Conservation (phyloP, 2,888 invertebrate genomes). For the Trisateles emortualis region DNA sequence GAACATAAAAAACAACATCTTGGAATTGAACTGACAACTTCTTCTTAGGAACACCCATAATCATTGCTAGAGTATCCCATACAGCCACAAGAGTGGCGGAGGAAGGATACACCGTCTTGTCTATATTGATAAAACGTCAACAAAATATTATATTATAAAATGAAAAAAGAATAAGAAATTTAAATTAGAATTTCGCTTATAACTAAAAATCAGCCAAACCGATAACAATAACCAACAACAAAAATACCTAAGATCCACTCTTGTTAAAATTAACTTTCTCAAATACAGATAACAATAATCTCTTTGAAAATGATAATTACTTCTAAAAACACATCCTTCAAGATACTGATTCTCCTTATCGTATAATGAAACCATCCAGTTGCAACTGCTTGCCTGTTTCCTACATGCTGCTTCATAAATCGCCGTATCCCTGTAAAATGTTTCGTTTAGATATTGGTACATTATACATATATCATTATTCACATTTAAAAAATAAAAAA, state of each 20-base stretch:
- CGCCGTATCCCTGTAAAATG: slow-evolving; percentile 3
- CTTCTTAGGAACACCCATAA: slow-evolving; percentile 82
- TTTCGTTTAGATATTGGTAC: background rate
- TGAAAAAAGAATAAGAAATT: no score
- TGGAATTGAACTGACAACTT: slow-evolving; percentile 90
- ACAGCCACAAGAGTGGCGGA: slow-evolving; percentile 90
- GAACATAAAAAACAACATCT: slow-evolving; percentile 87
- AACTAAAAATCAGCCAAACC: no score
- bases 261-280: no score
- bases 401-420: background rate
- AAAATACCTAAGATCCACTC: no score
- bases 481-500: background rate
- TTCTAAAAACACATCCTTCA: slow-evolving; percentile 30
- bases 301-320: no score
- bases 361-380: slow-evolving; percentile 33
- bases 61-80: slow-evolving; percentile 90
- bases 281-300: no score
- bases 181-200: no score
- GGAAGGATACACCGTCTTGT: slow-evolving; percentile 91
- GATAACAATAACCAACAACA: no score
- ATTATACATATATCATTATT: background rate
- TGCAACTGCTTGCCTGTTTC: slow-evolving; percentile 51
- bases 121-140: slow-evolving; percentile 56
- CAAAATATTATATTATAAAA: no score
- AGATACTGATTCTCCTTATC: slow-evolving; percentile 31